These are phyloP conservation scores for Riparia riparia DNA, from an alignment of 2,113 vertebrate genomes.

Conservation along the genomic window DNA sequence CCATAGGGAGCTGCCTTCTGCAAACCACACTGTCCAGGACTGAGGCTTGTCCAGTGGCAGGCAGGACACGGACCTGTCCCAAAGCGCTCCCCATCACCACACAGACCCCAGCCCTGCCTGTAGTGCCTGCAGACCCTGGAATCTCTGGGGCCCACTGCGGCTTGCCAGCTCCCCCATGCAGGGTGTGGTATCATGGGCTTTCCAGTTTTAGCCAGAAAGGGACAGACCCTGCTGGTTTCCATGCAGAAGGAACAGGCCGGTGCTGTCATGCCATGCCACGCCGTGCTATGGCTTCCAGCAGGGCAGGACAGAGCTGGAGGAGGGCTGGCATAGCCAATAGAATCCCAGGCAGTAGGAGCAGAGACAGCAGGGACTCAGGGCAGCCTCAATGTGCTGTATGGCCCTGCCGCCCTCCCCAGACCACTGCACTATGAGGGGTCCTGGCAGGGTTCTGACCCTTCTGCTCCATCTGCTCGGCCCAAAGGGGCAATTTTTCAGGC, in stretches of 20 bases:
- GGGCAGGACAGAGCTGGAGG: neutral
- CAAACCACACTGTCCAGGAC: neutral
- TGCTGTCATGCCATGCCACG: neutral
- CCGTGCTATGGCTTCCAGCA: neutral
- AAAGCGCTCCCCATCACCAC: neutral
- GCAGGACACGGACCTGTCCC: fast-evolving
- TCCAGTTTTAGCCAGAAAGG: neutral
- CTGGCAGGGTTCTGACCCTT: neutral
- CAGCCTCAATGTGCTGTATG: neutral
- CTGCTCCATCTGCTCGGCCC: neutral
- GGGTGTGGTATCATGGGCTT: fast-evolving
- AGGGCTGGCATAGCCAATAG: neutral
- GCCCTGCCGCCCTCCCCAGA: neutral
- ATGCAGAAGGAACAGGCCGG: neutral
- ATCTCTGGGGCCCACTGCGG: neutral
- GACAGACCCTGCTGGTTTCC: neutral
- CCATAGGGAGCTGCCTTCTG: neutral
- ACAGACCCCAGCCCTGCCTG: neutral
- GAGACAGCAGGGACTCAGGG: fast-evolving
- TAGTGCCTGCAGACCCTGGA: neutral
- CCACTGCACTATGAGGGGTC: neutral
- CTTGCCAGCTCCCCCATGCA: neutral
- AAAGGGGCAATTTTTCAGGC: neutral
- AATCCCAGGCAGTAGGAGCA: neutral
- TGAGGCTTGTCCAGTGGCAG: neutral